Percentiles rank a stretch among this genome's conserved stretches.
Conservation (phyloP, 2,113 vertebrate species). For the Romanogobio albipinnatus region DNA sequence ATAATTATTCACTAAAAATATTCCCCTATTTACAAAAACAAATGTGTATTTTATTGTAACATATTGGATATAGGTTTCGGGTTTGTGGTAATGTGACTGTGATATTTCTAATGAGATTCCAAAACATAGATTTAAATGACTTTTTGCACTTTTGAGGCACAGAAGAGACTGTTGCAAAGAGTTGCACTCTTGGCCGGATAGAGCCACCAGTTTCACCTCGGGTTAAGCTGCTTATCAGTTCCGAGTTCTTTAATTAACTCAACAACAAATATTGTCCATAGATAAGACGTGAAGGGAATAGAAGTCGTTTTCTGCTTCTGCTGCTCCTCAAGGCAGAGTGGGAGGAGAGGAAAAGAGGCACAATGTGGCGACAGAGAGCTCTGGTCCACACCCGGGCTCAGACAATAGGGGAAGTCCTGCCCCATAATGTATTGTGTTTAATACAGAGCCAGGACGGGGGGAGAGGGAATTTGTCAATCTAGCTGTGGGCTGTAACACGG, state of each 20-base stretch:
- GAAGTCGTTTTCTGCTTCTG: background rate
- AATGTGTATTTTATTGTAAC: background rate
- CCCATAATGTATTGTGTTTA: slow-evolving; percentile 53
- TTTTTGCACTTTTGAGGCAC: background rate
- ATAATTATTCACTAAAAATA: background rate
- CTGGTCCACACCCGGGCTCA: slow-evolving; percentile 46
- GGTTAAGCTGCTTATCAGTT: slow-evolving; percentile 6
- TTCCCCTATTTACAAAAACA: background rate
- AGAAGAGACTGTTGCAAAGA: background rate
- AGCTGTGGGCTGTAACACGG: slow-evolving; percentile 18
- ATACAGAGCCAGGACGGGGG: slow-evolving; percentile 20
- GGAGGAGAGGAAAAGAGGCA: slow-evolving; percentile 50
- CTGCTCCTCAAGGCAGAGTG: slow-evolving; percentile 4
- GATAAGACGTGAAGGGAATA: background rate
- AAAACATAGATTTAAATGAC: background rate
- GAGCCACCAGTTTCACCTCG: background rate
- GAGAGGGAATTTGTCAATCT: slow-evolving; percentile 38
- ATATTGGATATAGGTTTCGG: too few relatives aligned
- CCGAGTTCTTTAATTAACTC: background rate
- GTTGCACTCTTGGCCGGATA: background rate
- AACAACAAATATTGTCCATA: background rate
- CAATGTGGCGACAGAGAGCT: slow-evolving; percentile 43
- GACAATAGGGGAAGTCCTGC: slow-evolving; percentile 54
- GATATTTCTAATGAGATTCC: background rate
- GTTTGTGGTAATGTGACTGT: background rate